phyloP scores from a whole-genome alignment of 1,140 invertebrate genomes.

The Saccostrea cuccullata region DNA sequence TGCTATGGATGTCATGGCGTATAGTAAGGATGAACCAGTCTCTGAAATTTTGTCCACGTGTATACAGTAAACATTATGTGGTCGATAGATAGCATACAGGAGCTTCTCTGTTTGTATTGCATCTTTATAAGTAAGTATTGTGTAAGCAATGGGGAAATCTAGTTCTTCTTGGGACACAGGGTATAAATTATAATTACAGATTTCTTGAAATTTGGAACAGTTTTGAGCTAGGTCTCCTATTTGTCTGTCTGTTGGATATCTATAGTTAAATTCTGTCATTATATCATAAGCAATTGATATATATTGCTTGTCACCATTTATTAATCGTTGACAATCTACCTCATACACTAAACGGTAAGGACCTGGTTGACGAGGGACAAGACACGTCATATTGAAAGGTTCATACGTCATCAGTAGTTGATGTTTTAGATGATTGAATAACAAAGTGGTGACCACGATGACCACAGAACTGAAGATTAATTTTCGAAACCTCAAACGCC shows the following conservation, averaged over 20 bases:
- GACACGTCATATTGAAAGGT: neutral
- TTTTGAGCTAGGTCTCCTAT: neutral
- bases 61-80: constrained; percentile 68
- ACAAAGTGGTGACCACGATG: too few relatives aligned
- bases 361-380: too few relatives aligned
- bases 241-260: neutral
- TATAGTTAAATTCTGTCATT: neutral
- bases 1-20: neutral
- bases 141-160: neutral
- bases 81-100: neutral
- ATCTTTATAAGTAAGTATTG: neutral
- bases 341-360: neutral
- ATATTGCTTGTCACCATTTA: neutral
- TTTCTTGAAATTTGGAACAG: neutral
- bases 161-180: neutral
- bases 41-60: constrained; percentile 68
- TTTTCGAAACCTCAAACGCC: too few relatives aligned
- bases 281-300: neutral
- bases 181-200: neutral
- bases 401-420: neutral
- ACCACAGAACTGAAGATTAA: too few relatives aligned
- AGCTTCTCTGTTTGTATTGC: neutral
- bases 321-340: neutral
- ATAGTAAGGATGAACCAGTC: neutral
- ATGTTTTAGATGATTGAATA: too few relatives aligned